Evolutionary conservation across 2,797 vertebrate species (phyloP), one percentile per base, ranked within the genome.

Genomic region (Smutsia temminckii): DNA sequence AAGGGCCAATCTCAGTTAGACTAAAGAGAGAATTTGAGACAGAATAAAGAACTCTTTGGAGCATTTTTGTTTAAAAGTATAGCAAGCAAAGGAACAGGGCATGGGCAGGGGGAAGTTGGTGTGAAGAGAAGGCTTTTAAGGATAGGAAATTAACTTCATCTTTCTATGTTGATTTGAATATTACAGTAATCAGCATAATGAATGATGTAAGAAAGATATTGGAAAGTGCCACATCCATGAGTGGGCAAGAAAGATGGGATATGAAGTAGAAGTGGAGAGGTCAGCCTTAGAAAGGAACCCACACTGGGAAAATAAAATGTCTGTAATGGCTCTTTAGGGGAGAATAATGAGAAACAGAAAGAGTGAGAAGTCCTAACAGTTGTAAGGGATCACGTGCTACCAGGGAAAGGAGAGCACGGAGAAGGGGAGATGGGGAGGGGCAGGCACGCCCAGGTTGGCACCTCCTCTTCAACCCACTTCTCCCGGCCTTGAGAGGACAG

Each of bases 401-500:
- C 14, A 80, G 5, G 5, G 21, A 40, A 74, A 72, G 21, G 66
- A 49, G 34, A 5, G 12, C 18, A 57, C 8, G 29, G 25, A 49
- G 49, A 27, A 85, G 4, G 17, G 57, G 14, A 21, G 6, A 63
- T 7, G 53, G 40, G 78, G 20, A 27, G 14, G 42, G 46, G 34
- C 57, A 37, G 64, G 4, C 0, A 1, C 20, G 37, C 0, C 46
- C 4, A 20, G 37, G 2, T 8, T 69, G 14, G 12, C 27, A 0
- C 23, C 79, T 64, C 74, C 61, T 61, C 25, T 79, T 74, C 63
- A 55, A 11, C 17, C 34, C 6, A 4, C 27, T 63, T 49, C 18
- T 18, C 25, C 16, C 17, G 16, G 7, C 42, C 40, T 86, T 42
- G 27, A 68, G 17, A 13, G 16, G 12, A 16, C 25, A 46, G 0